Base-by-base conservation (phyloP, 2,797 vertebrate genomes). In the Australoheros facetus region DNA sequence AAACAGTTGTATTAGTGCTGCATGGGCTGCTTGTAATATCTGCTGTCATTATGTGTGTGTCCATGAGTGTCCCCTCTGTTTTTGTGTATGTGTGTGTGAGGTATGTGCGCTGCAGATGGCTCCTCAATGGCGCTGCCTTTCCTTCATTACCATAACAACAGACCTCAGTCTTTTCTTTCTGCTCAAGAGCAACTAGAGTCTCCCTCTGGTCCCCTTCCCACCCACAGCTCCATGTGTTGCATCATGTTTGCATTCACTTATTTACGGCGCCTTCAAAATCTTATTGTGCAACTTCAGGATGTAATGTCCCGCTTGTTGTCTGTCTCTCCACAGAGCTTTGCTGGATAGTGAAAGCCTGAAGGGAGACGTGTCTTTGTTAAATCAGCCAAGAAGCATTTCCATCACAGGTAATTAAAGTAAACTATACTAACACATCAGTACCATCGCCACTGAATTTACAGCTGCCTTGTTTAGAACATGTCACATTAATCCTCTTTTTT, bases 101-200 rank as follows among this genome's bases (percentile, higher is more conserved):
- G 85, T 74, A 78, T 87, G 82, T 78, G 78, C 9, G n/a, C 81
- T 93, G 91, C 95, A 96, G 95, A 95, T 95, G 95, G 92, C 78
- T 82, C 80, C 77, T 92, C 89, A 94, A 95, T 93, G 78, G 87
- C 81, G 79, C 79, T 89, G 89, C 85, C 82, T 87, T 89, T 78
- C 62, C 62, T 1, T 85, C 75, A 96, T 96, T 96, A 94, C 85
- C 96, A 96, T 95, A 93, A 96, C 92, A 96, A 96, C 90, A 89
- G 89, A 56, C 70, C 72, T 78, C 56, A 55, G 87, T 82, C 81
- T 62, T 58, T 75, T 83, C 77, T 86, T 84, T 85, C 89, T 84
- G 82, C 80, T 84, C 75, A 54, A 71, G 69, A 73, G 81, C 73
- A 84, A 88, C 88, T 88, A 89, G 89, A 79, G 85, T 79, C 60